Evolutionary conservation across 2,888 invertebrate species (phyloP).

Genomic region (Therioaphis trifolii): DNA sequence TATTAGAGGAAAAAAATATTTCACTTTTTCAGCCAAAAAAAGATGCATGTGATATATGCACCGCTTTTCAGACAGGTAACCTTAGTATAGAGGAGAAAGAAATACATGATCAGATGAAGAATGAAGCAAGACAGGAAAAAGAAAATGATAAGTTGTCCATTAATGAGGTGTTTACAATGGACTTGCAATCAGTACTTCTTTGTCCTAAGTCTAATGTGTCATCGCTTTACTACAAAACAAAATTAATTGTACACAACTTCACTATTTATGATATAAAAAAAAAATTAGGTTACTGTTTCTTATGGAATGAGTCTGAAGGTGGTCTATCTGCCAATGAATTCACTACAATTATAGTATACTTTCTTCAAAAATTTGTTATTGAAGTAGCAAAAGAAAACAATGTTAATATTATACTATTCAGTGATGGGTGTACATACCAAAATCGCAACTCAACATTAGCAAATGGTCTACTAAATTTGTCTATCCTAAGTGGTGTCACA

Average conservation of each 20-base stretch:
- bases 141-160: too few relatives aligned
- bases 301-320: conserved; percentile 63
- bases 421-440: conserved; percentile 51
- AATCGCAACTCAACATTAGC: conserved; percentile 65
- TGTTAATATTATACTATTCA: conserved; percentile 5
- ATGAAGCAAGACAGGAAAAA: too few relatives aligned
- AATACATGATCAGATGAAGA: too few relatives aligned
- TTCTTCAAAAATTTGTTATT: background rate
- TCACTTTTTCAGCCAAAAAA: too few relatives aligned
- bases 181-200: background rate
- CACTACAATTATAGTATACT: background rate
- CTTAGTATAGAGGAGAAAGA: too few relatives aligned
- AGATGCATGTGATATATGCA: too few relatives aligned
- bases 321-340: conserved; percentile 37
- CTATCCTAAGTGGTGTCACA: conserved; percentile 64
- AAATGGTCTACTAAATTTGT: conserved; percentile 66
- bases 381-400: conserved; percentile 1
- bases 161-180: conserved; percentile 1
- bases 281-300: conserved; percentile 53
- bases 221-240: background rate
- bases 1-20: too few relatives aligned
- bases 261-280: conserved; percentile 63
- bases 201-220: background rate
- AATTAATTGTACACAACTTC: conserved; percentile 65
- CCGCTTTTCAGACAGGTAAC: too few relatives aligned